Evolutionary conservation across 2,113 vertebrate genomes (phyloP).

Genomic region (Hydrolagus affinis): DNA sequence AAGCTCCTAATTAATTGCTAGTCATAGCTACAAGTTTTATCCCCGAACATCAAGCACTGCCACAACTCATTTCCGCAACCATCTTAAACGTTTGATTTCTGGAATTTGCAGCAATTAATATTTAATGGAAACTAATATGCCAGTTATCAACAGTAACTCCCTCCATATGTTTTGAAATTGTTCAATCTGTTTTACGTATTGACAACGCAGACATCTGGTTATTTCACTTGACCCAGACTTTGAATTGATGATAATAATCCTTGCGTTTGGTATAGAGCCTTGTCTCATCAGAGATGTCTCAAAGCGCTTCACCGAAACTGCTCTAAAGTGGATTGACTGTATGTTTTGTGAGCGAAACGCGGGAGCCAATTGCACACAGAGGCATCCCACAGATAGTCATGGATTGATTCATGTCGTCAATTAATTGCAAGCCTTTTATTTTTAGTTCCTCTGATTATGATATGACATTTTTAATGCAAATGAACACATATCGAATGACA

Average conservation of each 20-base stretch:
- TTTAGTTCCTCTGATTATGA: too few species aligned
- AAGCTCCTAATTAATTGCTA: slow-evolving; percentile 19
- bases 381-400: too few species aligned
- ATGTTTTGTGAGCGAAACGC: too few species aligned
- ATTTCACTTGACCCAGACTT: not conserved
- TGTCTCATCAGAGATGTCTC: too few species aligned
- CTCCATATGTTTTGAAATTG: not conserved
- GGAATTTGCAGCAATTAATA: slow-evolving; percentile 12
- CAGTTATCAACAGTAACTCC: slow-evolving; percentile 22
- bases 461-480: too few species aligned
- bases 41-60: not conserved
- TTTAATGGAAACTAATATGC: slow-evolving; percentile 13
- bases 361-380: too few species aligned
- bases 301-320: too few species aligned
- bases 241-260: not conserved
- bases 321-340: too few species aligned
- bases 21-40: slow-evolving; percentile 1
- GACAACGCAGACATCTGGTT: not conserved
- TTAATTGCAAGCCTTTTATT: too few species aligned
- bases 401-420: too few species aligned
- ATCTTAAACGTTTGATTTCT: not conserved
- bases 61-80: slow-evolving; percentile 8
- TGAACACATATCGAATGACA: too few species aligned
- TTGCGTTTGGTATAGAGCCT: too few species aligned
- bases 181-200: not conserved